A percentile compares a stretch with the other conserved stretches of the same genome.
phyloP scores from a whole-genome alignment of 1,140 invertebrate genomes.

The Archegozetes longisetosus region DNA sequence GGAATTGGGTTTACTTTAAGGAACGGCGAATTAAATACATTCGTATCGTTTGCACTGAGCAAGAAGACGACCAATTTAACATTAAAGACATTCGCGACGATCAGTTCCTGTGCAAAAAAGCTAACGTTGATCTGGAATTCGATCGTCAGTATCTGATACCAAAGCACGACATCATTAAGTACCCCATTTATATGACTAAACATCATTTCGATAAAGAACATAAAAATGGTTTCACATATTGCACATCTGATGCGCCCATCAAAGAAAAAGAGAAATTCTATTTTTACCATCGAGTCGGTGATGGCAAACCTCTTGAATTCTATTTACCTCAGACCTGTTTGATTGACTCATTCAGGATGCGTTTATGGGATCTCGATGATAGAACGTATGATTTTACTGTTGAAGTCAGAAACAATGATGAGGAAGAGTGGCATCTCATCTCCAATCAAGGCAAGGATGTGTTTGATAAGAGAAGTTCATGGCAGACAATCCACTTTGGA shows the following conservation, averaged over 20 bases:
- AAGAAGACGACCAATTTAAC: not conserved
- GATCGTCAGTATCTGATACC: not conserved
- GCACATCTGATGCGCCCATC: not conserved
- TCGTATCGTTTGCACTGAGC: not conserved
- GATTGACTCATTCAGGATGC: slow-evolving; percentile 10
- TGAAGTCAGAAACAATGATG: not conserved
- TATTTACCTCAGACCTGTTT: slow-evolving; percentile 7
- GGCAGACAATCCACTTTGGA: not conserved
- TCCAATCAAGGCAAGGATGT: not conserved
- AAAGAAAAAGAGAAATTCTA: not conserved
- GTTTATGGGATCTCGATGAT: slow-evolving; percentile 10
- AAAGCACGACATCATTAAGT: not conserved
- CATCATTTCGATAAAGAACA: not conserved
- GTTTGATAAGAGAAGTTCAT: not conserved
- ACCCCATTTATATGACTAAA: not conserved
- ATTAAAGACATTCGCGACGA: not conserved
- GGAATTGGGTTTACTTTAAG: not conserved
- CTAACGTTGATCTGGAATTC: not conserved
- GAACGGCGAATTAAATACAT: not conserved
- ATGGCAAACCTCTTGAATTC: not conserved
- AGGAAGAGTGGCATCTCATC: not conserved
- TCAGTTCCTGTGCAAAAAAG: not conserved
- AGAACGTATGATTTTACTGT: not conserved
- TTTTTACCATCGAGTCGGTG: not conserved
- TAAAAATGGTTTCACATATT: not conserved